phyloP scores from a whole-genome alignment of 2,888 invertebrate genomes.

The Eupsilia transversa region DNA sequence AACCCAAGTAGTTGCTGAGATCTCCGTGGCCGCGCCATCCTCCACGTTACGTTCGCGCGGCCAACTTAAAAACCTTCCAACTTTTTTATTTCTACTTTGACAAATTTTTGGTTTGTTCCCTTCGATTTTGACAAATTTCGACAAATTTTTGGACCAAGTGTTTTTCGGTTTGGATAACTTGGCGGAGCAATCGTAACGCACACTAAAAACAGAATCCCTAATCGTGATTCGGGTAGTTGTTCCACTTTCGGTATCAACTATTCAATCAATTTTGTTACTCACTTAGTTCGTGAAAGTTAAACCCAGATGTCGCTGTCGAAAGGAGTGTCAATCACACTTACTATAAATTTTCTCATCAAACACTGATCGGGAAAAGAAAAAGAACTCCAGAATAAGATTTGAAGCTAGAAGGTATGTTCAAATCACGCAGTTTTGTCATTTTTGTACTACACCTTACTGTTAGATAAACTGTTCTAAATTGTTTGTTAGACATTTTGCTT shows the following conservation, averaged over 20 bases:
- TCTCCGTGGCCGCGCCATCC: no score
- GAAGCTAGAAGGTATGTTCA: not conserved
- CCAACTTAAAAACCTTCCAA: no score
- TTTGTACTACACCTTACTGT: not conserved
- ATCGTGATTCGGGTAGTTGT: not conserved
- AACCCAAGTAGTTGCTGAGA: no score
- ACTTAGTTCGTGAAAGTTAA: constrained; percentile 10
- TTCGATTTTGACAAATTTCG: no score
- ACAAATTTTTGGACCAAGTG: no score
- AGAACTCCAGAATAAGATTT: not conserved
- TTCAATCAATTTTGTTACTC: not conserved
- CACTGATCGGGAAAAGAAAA: not conserved
- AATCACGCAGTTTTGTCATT: not conserved
- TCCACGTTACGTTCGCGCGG: no score
- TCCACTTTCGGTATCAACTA: constrained; percentile 4
- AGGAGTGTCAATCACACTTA: not conserved
- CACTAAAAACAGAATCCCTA: not conserved
- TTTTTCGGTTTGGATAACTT: no score
- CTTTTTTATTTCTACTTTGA: no score
- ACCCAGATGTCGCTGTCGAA: constrained; percentile 44
- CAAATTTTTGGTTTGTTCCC: no score
- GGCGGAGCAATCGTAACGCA: no score
- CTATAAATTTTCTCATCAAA: not conserved
- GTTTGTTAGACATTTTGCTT: not conserved
- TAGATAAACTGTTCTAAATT: no score